phyloP scores from a whole-genome alignment of 2,113 vertebrate genomes.

The Chaetodon auriga region DNA sequence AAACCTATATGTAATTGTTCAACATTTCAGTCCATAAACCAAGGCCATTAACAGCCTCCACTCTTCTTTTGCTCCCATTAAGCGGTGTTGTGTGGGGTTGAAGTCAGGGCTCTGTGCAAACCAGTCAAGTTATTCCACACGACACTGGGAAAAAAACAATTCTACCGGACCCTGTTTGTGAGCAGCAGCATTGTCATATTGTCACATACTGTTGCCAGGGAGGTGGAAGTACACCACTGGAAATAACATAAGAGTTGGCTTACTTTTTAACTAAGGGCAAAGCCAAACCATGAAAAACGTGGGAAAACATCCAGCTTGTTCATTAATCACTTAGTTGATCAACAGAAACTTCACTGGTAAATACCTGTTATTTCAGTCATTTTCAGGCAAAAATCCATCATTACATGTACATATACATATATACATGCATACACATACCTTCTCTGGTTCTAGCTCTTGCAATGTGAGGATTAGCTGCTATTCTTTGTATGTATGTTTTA shows the following conservation, averaged over 20 bases:
- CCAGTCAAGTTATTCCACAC: not conserved
- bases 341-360: not conserved
- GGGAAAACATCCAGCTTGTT: not conserved
- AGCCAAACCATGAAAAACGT: not conserved
- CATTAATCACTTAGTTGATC: not conserved
- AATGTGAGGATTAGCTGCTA: too few relatives aligned
- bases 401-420: too few relatives aligned
- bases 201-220: not conserved
- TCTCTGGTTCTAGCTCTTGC: not conserved
- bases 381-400: not conserved
- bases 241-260: not conserved
- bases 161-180: not conserved
- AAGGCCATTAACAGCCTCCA: too few relatives aligned
- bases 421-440: not conserved
- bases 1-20: not conserved
- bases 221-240: not conserved
- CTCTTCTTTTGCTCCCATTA: too few relatives aligned
- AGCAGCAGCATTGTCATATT: not conserved
- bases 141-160: not conserved
- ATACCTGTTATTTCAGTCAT: too few relatives aligned
- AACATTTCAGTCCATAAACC: too few relatives aligned
- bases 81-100: not conserved
- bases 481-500: not conserved
- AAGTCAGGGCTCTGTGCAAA: not conserved
- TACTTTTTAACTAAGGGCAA: not conserved